A percentile compares a stretch with the other conserved stretches of the same genome.
phyloP scores from a whole-genome alignment of 2,888 invertebrate species.

The Amphipoea oculea region DNA sequence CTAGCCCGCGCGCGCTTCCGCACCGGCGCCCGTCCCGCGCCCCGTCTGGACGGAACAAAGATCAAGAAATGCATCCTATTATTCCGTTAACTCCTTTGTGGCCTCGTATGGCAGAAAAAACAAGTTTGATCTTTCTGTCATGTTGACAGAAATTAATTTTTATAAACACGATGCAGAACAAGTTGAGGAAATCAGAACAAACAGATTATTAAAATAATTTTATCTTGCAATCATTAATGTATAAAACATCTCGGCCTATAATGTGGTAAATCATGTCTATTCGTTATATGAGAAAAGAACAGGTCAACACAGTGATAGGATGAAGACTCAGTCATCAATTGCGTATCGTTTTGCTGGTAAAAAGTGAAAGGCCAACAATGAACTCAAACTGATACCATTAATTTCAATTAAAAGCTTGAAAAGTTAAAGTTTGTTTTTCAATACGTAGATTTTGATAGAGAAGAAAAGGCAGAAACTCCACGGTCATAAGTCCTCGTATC shows the following conservation, averaged over 20 bases:
- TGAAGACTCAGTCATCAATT: background rate
- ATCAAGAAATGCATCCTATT: background rate
- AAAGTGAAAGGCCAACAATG: background rate
- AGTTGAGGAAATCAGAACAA: background rate
- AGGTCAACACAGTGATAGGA: background rate
- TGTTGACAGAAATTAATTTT: conserved; percentile 1
- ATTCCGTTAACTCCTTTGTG: background rate
- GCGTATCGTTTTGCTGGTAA: background rate
- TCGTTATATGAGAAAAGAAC: background rate
- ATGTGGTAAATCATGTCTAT: conserved; percentile 17
- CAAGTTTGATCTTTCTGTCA: background rate
- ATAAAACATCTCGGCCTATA: background rate
- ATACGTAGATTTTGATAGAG: background rate
- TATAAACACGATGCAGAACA: background rate
- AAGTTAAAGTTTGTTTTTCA: background rate
- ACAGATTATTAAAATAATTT: background rate
- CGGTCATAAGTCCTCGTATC: background rate
- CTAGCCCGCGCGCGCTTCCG: too few relatives aligned
- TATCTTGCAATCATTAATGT: background rate
- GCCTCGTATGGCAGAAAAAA: background rate
- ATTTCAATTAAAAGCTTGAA: background rate
- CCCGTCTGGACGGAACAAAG: background rate
- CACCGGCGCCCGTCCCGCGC: too few relatives aligned
- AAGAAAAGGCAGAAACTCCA: background rate
- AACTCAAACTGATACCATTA: background rate